A percentile compares a stretch with the other conserved stretches of the same genome.
Conservation (phyloP, 2,113 vertebrate species). For the Naja naja region DNA sequence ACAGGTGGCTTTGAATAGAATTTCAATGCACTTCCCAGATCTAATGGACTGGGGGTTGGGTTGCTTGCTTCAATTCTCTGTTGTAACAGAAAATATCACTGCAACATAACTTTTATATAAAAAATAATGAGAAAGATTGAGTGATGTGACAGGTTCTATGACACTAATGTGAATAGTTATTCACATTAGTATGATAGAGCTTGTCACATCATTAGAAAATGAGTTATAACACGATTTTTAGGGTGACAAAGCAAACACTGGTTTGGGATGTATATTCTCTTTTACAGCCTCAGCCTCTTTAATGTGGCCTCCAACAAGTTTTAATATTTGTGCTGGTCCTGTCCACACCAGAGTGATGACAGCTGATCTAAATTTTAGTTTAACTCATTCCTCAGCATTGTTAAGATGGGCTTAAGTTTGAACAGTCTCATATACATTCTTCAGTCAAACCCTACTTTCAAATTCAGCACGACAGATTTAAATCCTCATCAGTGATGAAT, state of each 20-base stretch:
- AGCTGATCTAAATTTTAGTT: background rate
- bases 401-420: background rate
- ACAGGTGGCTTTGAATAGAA: background rate
- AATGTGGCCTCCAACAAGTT: background rate
- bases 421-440: background rate
- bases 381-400: background rate
- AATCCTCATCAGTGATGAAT: background rate
- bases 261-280: background rate
- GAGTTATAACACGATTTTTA: background rate
- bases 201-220: background rate
- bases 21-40: background rate
- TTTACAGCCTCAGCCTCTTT: background rate
- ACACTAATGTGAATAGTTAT: background rate
- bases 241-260: background rate
- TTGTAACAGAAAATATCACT: background rate
- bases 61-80: background rate
- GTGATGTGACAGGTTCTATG: background rate
- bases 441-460: background rate
- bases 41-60: background rate
- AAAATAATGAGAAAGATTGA: background rate
- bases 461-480: background rate
- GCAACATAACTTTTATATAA: background rate
- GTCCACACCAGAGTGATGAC: background rate
- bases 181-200: too few species aligned
- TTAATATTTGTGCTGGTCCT: background rate